Evolutionary conservation across 92 coral and sea anemone species (phyloP).

Genomic region (Bergia puertoricense): DNA sequence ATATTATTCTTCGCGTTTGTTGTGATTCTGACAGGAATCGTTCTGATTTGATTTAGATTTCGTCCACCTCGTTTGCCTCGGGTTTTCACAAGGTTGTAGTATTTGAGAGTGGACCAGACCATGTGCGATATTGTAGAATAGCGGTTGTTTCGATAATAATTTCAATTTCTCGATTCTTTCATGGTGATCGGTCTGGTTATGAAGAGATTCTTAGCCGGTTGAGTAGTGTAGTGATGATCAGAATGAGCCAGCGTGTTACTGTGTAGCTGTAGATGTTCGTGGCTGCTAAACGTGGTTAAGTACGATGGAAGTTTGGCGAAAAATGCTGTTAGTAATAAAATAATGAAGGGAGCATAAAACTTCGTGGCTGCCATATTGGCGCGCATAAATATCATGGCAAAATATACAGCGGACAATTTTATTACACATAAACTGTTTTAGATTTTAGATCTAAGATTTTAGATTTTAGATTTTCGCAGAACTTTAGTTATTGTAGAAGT

Average conservation of each 20-base stretch:
- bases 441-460: too few relatives aligned
- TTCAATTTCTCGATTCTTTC: background rate
- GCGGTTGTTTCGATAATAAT: background rate
- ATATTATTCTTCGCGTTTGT: constrained; percentile 3
- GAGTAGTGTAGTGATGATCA: background rate
- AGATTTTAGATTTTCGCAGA: too few relatives aligned
- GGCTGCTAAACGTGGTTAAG: constrained; percentile 1
- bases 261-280: background rate
- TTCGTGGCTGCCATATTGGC: too few relatives aligned
- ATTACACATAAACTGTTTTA: too few relatives aligned
- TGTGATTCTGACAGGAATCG: background rate
- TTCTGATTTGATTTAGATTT: background rate
- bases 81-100: background rate
- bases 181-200: background rate
- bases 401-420: too few relatives aligned
- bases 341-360: background rate
- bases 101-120: background rate
- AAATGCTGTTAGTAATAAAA: background rate
- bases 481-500: too few relatives aligned
- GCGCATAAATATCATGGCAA: too few relatives aligned
- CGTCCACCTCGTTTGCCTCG: background rate
- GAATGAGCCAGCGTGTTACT: constrained; percentile 1
- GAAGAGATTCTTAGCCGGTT: background rate
- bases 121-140: background rate
- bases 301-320: constrained; percentile 10